phyloP scores from a whole-genome alignment of 1,140 invertebrate species.

The Caenorhabditis tropicalis region DNA sequence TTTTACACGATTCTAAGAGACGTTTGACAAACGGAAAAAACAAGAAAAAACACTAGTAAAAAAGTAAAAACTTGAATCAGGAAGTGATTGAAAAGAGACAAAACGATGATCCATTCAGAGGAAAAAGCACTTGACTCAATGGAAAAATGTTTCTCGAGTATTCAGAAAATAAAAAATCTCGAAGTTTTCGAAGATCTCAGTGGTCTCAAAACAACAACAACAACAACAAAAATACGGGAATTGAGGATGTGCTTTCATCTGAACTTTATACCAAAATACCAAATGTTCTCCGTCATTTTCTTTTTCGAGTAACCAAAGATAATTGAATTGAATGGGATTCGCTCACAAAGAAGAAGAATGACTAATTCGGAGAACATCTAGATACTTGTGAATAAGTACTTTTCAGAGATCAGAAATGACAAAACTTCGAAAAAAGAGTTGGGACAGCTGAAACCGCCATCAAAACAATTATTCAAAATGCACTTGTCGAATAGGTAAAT shows the following conservation, averaged over 20 bases:
- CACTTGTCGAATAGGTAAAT: too few relatives aligned
- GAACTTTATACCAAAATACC: not conserved
- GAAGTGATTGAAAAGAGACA: not conserved
- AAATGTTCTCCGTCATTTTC: not conserved
- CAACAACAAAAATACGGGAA: too few relatives aligned
- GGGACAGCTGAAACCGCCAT: not conserved
- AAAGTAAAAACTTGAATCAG: not conserved
- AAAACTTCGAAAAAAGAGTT: not conserved
- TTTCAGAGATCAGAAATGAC: not conserved
- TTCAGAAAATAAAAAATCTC: not conserved
- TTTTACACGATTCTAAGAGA: not conserved
- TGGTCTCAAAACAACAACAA: too few relatives aligned
- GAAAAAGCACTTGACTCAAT: not conserved
- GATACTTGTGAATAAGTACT: conserved; percentile 1
- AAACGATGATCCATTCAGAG: not conserved
- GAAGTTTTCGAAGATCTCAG: not conserved
- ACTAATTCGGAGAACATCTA: conserved; percentile 18
- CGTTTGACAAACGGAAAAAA: not conserved
- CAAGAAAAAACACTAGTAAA: not conserved
- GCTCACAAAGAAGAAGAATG: not conserved
- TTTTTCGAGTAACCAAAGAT: not conserved
- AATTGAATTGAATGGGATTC: conserved; percentile 16
- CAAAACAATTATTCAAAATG: too few relatives aligned
- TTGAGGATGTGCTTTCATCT: not conserved
- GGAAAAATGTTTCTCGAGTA: not conserved